Base-by-base conservation (phyloP, 2,888 invertebrate genomes). In the Pterobdella sp. region DNA sequence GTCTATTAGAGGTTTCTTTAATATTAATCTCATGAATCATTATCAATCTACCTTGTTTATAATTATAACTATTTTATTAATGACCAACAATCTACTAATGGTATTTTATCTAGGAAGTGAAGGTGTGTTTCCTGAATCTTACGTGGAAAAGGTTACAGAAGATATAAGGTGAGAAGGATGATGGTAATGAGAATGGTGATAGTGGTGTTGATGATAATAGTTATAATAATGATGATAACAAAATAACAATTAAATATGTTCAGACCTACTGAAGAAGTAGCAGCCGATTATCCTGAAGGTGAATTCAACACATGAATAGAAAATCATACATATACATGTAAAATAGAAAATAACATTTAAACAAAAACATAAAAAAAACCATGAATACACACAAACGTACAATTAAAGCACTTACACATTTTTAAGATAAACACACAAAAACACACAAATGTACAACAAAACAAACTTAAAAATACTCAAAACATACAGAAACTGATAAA, bases 81-180 rank as follows among this genome's bases (percentile, higher is more conserved):
- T 42, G 7, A 42, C 7, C 18, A 14, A 42, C 18, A 42, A 42
- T 42, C 18, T 14, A 42, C 18, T 42, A 42, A 42, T 42, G 7
- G 18, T 14, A 14, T 42, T 42, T 42, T 14, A 42, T 42, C 3
- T 93, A 78, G 93, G 94, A 4, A 4, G n/a, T 0, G 91, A 91
- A 79, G 96, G 96, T 1, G 95, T 94, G 94, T 96, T 96, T 85
- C 96, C 96, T 0, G 93, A 95, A 83, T 91, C 93, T 0, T 96
- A 96, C 82, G 94, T 81, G 14, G 80, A 82, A 72, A 66, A 69
- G 37, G 14, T 64, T 14, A 74, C 32, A 22, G 10, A 0, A 31
- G n/a, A n/a, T n/a, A n/a, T n/a, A n/a, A n/a, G n/a, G n/a, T n/a
- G n/a, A n/a, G n/a, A n/a, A n/a, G n/a, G 60, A 60, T 14, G 31